Percentiles rank a stretch among this genome's conserved stretches.
Evolutionary conservation across 2,797 vertebrate genomes (phyloP).

Genomic region (Sus cebifrons): DNA sequence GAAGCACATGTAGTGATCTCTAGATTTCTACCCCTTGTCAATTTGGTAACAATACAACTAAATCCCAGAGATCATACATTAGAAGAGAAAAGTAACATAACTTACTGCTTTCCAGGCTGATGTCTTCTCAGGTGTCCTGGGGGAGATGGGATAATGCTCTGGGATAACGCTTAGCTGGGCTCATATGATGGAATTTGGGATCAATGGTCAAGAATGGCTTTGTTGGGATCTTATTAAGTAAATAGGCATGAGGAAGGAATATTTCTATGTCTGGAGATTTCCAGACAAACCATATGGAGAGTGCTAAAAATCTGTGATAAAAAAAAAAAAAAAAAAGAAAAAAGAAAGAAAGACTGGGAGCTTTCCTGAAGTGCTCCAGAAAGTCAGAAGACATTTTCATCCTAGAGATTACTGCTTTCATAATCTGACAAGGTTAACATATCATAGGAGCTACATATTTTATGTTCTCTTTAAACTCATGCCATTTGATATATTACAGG

Average conservation of each 20-base stretch:
- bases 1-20: background rate
- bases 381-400: background rate
- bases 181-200: conserved; percentile 26
- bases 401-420: background rate
- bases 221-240: conserved; percentile 44
- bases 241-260: conserved; percentile 28
- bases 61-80: background rate
- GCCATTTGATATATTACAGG: background rate
- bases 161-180: background rate
- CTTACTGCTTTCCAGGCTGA: background rate
- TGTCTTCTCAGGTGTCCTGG: conserved; percentile 17
- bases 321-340: background rate
- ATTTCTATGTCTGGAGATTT: conserved; percentile 25
- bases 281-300: background rate
- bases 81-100: background rate
- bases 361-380: conserved; percentile 37
- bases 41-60: background rate
- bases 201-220: conserved; percentile 11
- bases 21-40: background rate
- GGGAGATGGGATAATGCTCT: background rate
- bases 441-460: background rate
- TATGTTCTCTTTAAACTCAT: conserved; percentile 38
- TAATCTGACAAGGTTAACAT: background rate
- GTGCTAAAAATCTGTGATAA: conserved; percentile 32
- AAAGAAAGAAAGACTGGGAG: conserved; percentile 9